phyloP scores from a whole-genome alignment of 2,797 vertebrate genomes.

The Chloroceryle amazona region DNA sequence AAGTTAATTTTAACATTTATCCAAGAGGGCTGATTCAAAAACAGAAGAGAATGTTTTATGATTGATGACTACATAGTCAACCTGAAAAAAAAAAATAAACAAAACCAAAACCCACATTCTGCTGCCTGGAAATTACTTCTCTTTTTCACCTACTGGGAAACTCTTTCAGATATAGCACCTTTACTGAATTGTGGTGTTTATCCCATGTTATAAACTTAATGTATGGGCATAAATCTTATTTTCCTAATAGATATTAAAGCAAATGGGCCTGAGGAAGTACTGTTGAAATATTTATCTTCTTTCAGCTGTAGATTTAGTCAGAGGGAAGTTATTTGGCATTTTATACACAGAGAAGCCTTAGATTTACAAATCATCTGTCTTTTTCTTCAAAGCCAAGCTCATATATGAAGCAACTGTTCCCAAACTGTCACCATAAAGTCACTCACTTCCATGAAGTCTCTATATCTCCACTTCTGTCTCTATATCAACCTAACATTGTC shows the following conservation, averaged over 20 bases:
- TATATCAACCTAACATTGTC: neutral
- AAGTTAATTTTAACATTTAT: neutral
- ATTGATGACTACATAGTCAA: neutral
- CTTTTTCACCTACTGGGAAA: neutral
- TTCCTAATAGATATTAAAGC: neutral
- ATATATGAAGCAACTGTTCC: slow-evolving; percentile 2
- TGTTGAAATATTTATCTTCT: slow-evolving; percentile 24
- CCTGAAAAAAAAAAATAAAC: neutral
- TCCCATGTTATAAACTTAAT: neutral
- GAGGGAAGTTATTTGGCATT: neutral
- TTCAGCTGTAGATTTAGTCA: neutral
- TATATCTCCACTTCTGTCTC: neutral
- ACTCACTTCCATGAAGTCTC: neutral
- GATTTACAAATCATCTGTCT: slow-evolving; percentile 13
- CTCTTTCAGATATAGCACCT: neutral
- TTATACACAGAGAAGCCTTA: neutral
- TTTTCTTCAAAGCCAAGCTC: slow-evolving; percentile 24
- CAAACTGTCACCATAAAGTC: slow-evolving; percentile 1
- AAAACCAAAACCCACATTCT: neutral
- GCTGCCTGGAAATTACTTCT: neutral
- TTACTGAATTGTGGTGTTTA: neutral
- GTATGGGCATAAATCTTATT: neutral
- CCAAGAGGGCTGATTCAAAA: neutral
- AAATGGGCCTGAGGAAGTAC: neutral
- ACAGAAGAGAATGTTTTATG: neutral